Evolutionary conservation across 2,113 vertebrate species (phyloP).

Genomic region (Bostrychus sinensis): DNA sequence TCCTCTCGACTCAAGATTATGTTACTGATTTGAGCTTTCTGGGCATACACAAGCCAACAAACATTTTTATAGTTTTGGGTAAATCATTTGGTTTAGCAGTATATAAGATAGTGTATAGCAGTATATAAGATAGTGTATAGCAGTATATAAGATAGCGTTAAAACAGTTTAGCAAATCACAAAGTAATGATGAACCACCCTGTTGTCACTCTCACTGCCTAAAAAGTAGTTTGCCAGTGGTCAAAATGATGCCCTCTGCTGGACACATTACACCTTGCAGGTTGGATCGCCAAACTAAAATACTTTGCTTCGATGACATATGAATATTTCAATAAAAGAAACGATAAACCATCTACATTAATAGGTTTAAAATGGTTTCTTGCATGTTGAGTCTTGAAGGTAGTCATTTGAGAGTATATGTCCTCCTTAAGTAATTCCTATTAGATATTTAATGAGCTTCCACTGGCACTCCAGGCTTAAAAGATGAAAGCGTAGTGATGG

Average conservation of each 20-base stretch:
- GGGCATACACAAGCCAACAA: not conserved
- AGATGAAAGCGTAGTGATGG: constrained; percentile 2
- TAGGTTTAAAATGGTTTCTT: not conserved
- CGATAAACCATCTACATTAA: not conserved
- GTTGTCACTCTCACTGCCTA: constrained; percentile 16
- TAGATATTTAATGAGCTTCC: not conserved
- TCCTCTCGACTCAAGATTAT: constrained; percentile 27
- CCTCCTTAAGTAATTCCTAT: not conserved
- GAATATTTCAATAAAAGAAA: not conserved
- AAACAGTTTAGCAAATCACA: too few species aligned
- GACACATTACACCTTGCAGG: constrained; percentile 25
- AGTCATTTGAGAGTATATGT: not conserved
- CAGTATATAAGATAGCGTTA: too few species aligned
- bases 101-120: too few species aligned
- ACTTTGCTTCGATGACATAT: not conserved
- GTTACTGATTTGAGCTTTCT: constrained; percentile 36
- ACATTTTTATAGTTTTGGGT: not conserved
- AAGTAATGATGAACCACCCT: not conserved
- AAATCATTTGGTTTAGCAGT: not conserved
- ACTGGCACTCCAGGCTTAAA: not conserved
- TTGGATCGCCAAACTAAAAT: not conserved
- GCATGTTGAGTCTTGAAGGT: not conserved
- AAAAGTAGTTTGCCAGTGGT: constrained; percentile 15
- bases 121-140: too few species aligned
- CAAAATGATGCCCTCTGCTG: constrained; percentile 68